Percentiles rank a stretch among this genome's conserved stretches.
Evolutionary conservation across 2,888 invertebrate genomes (phyloP).

Genomic region (Laspeyria flexula): DNA sequence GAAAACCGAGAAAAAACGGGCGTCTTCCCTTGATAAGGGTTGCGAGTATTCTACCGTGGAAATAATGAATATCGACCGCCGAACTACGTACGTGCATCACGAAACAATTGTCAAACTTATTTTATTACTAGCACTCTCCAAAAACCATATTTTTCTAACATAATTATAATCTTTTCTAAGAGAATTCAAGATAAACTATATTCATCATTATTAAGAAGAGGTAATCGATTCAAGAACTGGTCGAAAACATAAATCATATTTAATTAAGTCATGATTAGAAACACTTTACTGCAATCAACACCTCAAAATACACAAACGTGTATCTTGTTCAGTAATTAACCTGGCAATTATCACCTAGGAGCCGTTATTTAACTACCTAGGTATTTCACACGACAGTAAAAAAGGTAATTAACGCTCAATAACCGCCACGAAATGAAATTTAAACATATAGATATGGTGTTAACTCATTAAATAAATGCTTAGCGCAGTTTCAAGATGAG

Average conservation of each 20-base stretch:
- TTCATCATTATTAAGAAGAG: no score
- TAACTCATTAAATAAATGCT: slow-evolving; percentile 21
- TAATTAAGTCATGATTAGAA: slow-evolving; percentile 38
- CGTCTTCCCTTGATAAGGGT: slow-evolving; percentile 86
- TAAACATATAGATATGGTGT: slow-evolving; percentile 22
- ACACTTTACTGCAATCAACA: slow-evolving; percentile 43
- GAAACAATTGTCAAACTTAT: slow-evolving; percentile 27
- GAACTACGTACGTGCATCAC: slow-evolving; percentile 34
- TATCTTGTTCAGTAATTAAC: slow-evolving; percentile 45
- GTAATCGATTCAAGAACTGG: slow-evolving; percentile 23
- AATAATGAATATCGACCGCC: slow-evolving; percentile 81
- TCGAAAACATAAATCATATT: slow-evolving; percentile 35
- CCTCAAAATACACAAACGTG: slow-evolving; percentile 29
- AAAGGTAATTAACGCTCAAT: slow-evolving; percentile 46
- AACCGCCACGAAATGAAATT: slow-evolving; percentile 38
- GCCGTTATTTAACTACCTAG: slow-evolving; percentile 46
- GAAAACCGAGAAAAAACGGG: slow-evolving; percentile 86
- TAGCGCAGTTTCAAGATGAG: no score
- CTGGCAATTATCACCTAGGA: slow-evolving; percentile 52
- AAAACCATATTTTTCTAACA: no score
- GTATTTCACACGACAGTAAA: slow-evolving; percentile 54
- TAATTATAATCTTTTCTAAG: no score
- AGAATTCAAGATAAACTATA: no score
- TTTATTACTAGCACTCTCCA: neutral
- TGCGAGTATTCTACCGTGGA: slow-evolving; percentile 70